phyloP scores from a whole-genome alignment of 2,113 vertebrate genomes.

The Psilopsiagon aymara region DNA sequence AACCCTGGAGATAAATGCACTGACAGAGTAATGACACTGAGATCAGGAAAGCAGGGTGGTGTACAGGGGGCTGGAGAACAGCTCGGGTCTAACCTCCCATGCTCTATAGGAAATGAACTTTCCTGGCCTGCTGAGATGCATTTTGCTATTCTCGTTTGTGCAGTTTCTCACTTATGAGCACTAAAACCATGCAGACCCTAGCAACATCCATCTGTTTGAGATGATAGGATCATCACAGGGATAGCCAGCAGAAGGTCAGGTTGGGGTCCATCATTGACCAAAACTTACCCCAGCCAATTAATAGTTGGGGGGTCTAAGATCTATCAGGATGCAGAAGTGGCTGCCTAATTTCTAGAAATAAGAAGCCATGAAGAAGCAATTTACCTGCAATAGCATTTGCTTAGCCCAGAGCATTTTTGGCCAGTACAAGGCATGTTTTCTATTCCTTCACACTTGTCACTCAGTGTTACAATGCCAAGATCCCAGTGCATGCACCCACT shows the following conservation, averaged over 20 bases:
- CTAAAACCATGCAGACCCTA: not conserved
- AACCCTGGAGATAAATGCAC: not conserved
- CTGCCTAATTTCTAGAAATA: not conserved
- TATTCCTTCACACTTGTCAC: not conserved
- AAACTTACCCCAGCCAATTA: not conserved
- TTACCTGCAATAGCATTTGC: not conserved
- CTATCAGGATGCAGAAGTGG: not conserved
- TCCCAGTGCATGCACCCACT: not conserved
- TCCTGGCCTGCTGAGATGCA: not conserved
- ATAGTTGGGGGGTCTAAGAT: not conserved
- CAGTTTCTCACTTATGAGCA: not conserved
- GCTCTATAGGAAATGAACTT: not conserved
- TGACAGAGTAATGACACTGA: not conserved
- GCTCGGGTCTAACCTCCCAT: not conserved
- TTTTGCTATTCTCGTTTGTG: not conserved
- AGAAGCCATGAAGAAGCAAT: not conserved
- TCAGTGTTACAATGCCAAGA: not conserved
- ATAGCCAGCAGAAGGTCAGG: not conserved
- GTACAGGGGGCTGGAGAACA: not conserved
- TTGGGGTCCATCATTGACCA: not conserved
- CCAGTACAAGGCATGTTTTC: not conserved
- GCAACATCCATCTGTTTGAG: not conserved
- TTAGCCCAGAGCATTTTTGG: not conserved
- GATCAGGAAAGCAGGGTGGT: not conserved
- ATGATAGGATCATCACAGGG: not conserved